Base-by-base conservation (phyloP, 2,797 vertebrate species). In the Podarcis siculus region DNA sequence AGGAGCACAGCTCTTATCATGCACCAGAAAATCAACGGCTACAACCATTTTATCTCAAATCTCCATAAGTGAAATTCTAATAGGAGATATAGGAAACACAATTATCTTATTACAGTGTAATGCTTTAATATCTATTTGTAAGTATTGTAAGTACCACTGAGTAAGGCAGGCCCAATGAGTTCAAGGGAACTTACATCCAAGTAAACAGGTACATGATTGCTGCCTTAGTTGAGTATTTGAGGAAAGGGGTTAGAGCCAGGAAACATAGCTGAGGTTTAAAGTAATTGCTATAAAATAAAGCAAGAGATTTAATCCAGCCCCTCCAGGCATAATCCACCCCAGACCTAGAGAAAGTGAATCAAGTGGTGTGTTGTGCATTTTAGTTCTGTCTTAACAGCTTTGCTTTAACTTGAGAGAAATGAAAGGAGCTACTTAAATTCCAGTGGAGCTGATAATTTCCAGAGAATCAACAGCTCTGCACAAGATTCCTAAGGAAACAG, bases 401-500 rank as follows among this genome's bases (percentile, higher is more conserved):
- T 35, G 2, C 8, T 79, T 72, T 61, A 39, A 83, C 19, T 4
- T 72, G 25, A 1, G 67, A 45, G 27, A 91, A 6, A 30, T 27
- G 32, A 71, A 23, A 89, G 58, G 39, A 88, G 25, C 55, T 0
- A 0, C 8, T 64, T 0, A 0, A 37, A 69, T 86, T 79, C 21
- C 78, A 86, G 84, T 32, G 39, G 73, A 2, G 37, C 4, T 64
- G 23, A 35, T 71, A 85, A 64, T 55, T 83, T 71, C 49, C 8
- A 64, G 79, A 76, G 5, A 79, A 90, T 73, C 81, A 83, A 13
- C 25, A 89, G 81, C 72, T 61, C 82, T 49, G 67, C 85, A 83
- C 35, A 82, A 86, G 42, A 87, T 85, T 71, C 77, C 86, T 75
- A 32, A 17, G 37, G 91, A 91, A 94, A 94, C 91, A 92, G 88